phyloP scores from a whole-genome alignment of 2,797 vertebrate species.

The Melanotaenia pygmaea region DNA sequence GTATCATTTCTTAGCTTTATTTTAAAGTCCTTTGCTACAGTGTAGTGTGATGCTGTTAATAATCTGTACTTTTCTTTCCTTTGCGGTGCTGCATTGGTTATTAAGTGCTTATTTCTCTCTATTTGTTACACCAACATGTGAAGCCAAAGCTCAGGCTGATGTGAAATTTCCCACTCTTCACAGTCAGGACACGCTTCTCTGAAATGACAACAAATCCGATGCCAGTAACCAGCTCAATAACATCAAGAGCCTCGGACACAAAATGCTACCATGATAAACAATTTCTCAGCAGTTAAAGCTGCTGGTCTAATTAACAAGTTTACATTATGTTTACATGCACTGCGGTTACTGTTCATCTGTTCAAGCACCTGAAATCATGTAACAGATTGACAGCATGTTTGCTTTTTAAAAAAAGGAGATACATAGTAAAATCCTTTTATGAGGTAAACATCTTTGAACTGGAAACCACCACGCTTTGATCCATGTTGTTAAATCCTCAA shows the following conservation, averaged over 20 bases:
- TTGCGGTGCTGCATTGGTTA: not conserved
- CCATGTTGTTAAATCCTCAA: constrained; percentile 23
- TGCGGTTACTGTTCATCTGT: not conserved
- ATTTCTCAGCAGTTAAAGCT: constrained; percentile 7
- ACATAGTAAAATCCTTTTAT: constrained; percentile 33
- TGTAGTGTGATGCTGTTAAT: not conserved
- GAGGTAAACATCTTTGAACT: constrained; percentile 17
- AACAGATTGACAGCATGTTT: constrained; percentile 12
- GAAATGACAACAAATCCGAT: constrained; percentile 40
- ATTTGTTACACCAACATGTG: constrained; percentile 55
- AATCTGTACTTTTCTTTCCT: not conserved
- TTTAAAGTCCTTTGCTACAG: too few species aligned
- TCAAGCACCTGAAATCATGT: constrained; percentile 21
- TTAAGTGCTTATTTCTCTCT: constrained; percentile 21
- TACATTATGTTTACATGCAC: not conserved
- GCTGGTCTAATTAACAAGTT: not conserved
- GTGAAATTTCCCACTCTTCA: constrained; percentile 76
- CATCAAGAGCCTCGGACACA: constrained; percentile 1
- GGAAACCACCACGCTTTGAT: constrained; percentile 39
- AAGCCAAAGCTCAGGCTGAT: constrained; percentile 67
- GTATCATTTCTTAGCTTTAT: not conserved
- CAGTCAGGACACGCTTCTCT: constrained; percentile 40
- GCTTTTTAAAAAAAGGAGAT: not conserved
- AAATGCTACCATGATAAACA: not conserved
- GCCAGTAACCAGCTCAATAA: constrained; percentile 12